Percentiles rank a stretch among this genome's conserved stretches.
Conservation (phyloP, 2,113 vertebrate species). For the Trogon melanurus region DNA sequence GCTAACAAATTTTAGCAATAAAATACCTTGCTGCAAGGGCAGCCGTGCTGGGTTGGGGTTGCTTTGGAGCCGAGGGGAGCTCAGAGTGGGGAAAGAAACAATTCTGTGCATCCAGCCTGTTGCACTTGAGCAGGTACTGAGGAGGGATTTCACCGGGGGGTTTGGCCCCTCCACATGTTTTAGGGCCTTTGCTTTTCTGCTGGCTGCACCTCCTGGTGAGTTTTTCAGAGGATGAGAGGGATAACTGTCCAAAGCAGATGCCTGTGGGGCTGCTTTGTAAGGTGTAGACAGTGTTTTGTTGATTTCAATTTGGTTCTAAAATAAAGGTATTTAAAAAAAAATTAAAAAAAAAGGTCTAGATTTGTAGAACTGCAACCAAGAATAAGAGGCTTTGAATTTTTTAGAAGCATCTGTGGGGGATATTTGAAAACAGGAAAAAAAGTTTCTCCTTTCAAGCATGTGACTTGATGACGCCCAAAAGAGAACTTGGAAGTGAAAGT, state of each 20-base stretch:
- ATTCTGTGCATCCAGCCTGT: background rate
- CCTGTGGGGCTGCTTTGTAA: background rate
- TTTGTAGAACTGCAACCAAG: background rate
- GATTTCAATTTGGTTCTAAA: background rate
- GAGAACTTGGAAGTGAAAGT: conserved; percentile 33
- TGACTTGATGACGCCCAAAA: background rate
- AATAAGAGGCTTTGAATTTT: background rate
- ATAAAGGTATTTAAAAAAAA: background rate
- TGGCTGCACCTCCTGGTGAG: background rate
- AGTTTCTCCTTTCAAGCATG: background rate
- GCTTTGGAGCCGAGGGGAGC: background rate
- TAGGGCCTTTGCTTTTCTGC: background rate
- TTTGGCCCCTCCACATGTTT: fast-evolving
- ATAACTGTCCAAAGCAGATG: background rate
- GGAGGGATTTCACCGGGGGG: background rate
- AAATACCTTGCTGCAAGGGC: background rate
- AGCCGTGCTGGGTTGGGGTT: background rate
- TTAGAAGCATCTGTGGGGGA: background rate
- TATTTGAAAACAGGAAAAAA: background rate
- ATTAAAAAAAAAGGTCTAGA: background rate
- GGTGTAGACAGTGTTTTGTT: background rate
- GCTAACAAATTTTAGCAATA: background rate
- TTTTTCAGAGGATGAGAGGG: background rate
- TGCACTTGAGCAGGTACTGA: background rate
- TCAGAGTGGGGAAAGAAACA: background rate